Conservation (phyloP, 2,797 vertebrate genomes). For the Notoglanidium macrostoma region DNA sequence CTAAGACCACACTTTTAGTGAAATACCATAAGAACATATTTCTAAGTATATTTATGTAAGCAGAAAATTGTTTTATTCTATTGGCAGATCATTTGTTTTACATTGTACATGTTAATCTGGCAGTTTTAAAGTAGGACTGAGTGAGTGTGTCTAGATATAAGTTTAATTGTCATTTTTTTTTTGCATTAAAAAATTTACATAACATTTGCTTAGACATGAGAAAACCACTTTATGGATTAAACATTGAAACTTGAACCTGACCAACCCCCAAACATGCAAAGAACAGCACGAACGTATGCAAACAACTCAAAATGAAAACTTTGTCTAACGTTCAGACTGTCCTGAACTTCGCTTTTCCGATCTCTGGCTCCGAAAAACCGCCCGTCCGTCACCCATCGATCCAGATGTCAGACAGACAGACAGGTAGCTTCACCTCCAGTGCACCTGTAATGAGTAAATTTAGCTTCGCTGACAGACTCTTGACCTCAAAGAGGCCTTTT, state of each 20-base stretch:
- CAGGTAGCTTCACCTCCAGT: slow-evolving; percentile 52
- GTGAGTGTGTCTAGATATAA: neutral
- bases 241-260: neutral
- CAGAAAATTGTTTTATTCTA: too few species aligned
- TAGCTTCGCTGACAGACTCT: slow-evolving; percentile 53
- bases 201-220: neutral
- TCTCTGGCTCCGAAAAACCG: slow-evolving; percentile 48
- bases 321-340: neutral
- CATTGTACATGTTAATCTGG: neutral
- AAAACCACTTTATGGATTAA: neutral
- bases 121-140: neutral
- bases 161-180: neutral
- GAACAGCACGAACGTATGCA: neutral
- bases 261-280: neutral
- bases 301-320: neutral
- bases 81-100: neutral
- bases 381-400: slow-evolving; percentile 48
- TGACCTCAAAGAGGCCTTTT: slow-evolving; percentile 43
- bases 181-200: neutral
- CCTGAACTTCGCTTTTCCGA: slow-evolving; percentile 32
- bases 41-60: neutral
- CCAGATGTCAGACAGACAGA: slow-evolving; percentile 45
- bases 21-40: neutral
- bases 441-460: slow-evolving; percentile 62
- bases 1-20: neutral